Evolutionary conservation across 2,888 invertebrate species (phyloP), one percentile per base, ranked within the genome.

Genomic region (Monochamus alternatus): DNA sequence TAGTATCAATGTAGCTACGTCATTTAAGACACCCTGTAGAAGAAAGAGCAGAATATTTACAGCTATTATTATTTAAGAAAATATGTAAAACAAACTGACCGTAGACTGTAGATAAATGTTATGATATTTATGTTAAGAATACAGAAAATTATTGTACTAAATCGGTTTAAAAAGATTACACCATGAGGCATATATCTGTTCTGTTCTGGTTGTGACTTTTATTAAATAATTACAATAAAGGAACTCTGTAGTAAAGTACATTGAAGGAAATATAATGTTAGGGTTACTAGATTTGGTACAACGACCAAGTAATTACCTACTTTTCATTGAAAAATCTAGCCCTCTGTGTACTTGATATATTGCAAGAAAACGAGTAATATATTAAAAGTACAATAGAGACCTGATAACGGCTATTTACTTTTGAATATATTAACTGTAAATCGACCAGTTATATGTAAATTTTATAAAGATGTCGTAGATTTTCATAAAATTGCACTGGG

Each of bases 391-490:
- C 60, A 47, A 47, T 69, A 60, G 22, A 69, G 44, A 60, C 44
- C 44, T 32, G 12, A 69, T 8, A 14, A 7, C 12, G 44, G 44
- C 60, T 60, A 60, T 47, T 69, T 47, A 58, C 60, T 69, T 69
- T 44, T 43, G 12, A 69, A n/a, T 47, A 69, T 31, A 67, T 77
- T 72, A 78, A 70, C 74, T 76, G 77, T 74, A 80, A 82, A 82
- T 84, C 86, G 87, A 88, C 87, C 87, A 88, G 86, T 86, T 85
- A 84, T 81, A 83, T 87, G 87, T 87, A 87, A 85, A 86, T 87
- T 87, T 87, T 87, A 85, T 87, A 87, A 86, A 82, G 85, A 86
- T 85, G 86, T 67, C 67, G 67, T 85, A 85, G 82, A 82, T 83
- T 84, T 82, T 83, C 83, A 82, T 83, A 81, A 81, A 79, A 43